phyloP scores from a whole-genome alignment of 2,113 vertebrate species.

The Amblyornis subalaris region DNA sequence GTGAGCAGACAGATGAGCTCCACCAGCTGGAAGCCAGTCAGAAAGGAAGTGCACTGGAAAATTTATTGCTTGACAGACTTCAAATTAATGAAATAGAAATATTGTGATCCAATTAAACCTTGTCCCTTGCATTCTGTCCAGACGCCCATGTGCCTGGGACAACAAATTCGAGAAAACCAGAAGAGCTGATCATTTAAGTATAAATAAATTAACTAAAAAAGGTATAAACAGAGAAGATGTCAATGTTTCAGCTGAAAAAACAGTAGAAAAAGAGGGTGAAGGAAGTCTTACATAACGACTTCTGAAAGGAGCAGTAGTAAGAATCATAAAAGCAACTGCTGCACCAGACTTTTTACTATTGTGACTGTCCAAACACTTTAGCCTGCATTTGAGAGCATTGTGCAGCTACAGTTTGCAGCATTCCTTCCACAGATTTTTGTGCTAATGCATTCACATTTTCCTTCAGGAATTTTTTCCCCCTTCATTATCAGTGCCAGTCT shows the following conservation, averaged over 20 bases:
- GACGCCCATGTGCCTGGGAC: not conserved
- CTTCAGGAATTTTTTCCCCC: not conserved
- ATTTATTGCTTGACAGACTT: not conserved
- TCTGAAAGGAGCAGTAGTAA: not conserved
- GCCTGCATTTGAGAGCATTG: not conserved
- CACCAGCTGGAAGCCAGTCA: constrained; percentile 2
- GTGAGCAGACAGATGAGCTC: not conserved
- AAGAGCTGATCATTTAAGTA: not conserved
- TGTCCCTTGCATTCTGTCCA: not conserved
- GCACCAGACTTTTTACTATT: not conserved
- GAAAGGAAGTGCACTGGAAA: not conserved
- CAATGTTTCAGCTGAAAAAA: not conserved
- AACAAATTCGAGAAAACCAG: not conserved
- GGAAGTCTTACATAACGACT: not conserved
- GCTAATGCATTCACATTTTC: not conserved
- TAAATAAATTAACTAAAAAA: not conserved
- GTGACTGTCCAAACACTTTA: not conserved
- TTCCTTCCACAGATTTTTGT: not conserved
- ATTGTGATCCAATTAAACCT: not conserved
- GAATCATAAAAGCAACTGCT: not conserved
- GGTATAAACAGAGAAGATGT: not conserved
- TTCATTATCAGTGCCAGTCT: not conserved
- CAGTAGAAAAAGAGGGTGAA: not conserved
- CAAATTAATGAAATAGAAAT: constrained; percentile 12
- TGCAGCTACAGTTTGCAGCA: not conserved